A percentile compares a stretch with the other conserved stretches of the same genome.
These are phyloP conservation scores for Esperia sulphurella DNA, from an alignment of 2,888 invertebrate species.

Conservation along the genomic window DNA sequence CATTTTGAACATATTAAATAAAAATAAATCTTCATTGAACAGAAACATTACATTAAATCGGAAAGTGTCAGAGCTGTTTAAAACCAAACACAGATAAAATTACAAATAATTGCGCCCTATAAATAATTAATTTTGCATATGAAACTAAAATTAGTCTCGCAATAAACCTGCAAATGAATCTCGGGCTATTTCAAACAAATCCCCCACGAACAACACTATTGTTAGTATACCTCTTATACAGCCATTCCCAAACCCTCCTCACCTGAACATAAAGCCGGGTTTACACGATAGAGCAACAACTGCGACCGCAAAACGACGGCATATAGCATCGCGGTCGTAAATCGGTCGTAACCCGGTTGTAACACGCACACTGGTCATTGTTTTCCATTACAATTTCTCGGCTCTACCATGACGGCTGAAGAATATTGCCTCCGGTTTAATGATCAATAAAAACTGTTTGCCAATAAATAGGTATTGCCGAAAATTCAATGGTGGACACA, in stretches of 20 bases:
- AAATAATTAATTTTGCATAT: conserved; percentile 1
- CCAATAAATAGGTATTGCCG: conserved; percentile 39
- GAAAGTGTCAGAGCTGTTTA: no score
- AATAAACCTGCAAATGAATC: not conserved
- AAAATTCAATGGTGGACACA: conserved; percentile 17
- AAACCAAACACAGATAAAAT: no score
- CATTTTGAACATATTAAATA: no score
- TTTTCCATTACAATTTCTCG: conserved; percentile 49
- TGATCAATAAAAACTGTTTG: conserved; percentile 48
- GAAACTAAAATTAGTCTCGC: conserved; percentile 1
- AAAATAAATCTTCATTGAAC: no score
- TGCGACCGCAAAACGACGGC: conserved; percentile 4
- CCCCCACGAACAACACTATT: not conserved
- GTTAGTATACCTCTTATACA: not conserved
- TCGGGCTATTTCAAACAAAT: not conserved
- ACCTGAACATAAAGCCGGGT: not conserved
- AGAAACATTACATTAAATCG: no score
- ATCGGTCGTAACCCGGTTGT: conserved; percentile 42
- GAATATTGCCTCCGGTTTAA: conserved; percentile 43
- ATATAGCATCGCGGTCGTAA: conserved; percentile 30
- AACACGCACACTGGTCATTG: conserved; percentile 43
- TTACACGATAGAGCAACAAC: not conserved
- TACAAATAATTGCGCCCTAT: conserved; percentile 4
- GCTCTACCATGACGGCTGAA: conserved; percentile 36
- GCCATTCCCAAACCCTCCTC: not conserved